A percentile compares a stretch with the other conserved stretches of the same genome.
These are phyloP conservation scores for Xiphorhynchus elegans DNA, from an alignment of 2,113 vertebrate genomes.

Conservation along the genomic window DNA sequence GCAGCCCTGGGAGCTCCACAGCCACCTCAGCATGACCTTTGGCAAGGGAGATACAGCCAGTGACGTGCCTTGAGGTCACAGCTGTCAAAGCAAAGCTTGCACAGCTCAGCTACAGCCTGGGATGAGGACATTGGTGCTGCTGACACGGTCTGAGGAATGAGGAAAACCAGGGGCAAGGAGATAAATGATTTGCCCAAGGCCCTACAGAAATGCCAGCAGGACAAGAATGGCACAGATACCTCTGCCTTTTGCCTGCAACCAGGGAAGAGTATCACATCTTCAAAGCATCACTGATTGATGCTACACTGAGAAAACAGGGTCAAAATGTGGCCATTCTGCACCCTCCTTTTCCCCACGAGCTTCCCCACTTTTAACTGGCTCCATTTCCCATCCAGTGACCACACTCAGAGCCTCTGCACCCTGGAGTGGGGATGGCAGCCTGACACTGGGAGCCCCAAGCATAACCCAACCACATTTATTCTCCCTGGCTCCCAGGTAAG, in stretches of 20 bases:
- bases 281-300: background rate
- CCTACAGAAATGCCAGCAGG: background rate
- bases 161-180: background rate
- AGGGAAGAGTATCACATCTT: background rate
- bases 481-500: background rate
- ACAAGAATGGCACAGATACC: background rate
- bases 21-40: background rate
- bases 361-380: background rate
- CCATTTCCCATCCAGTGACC: background rate
- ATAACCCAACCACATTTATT: background rate
- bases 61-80: background rate
- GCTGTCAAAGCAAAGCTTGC: background rate
- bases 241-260: background rate
- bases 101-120: background rate
- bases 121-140: accelerated
- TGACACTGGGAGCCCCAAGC: background rate
- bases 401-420: background rate
- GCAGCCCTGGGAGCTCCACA: background rate
- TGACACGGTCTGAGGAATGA: background rate
- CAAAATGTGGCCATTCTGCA: background rate
- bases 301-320: background rate
- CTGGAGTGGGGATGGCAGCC: background rate
- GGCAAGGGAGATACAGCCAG: background rate
- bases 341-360: background rate
- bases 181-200: background rate